A percentile compares a stretch with the other conserved stretches of the same genome.
Evolutionary conservation across 2,797 vertebrate species (phyloP).

Genomic region (Sebastes ruberrimus): DNA sequence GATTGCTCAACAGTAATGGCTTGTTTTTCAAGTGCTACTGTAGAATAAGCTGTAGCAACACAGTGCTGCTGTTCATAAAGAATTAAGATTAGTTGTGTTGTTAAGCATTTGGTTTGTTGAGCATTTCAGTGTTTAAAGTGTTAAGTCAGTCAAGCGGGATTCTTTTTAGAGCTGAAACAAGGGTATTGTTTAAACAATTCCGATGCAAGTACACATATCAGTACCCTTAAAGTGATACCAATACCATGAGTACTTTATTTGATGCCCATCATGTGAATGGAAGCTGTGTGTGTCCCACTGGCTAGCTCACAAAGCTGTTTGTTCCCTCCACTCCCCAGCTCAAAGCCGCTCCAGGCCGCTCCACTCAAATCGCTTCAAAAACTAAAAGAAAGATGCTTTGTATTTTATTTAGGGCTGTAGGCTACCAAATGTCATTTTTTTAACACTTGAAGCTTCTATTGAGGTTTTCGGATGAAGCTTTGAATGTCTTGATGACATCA

Average conservation of each 20-base stretch:
- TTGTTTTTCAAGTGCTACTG: conserved; percentile 52
- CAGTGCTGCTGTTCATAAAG: conserved; percentile 4
- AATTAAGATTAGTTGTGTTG: conserved; percentile 2
- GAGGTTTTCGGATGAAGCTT: neutral
- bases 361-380: no score
- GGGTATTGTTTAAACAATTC: no score
- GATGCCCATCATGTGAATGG: no score
- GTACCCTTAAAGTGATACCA: no score
- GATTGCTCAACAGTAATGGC: conserved; percentile 50
- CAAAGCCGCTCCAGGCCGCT: no score
- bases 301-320: no score
- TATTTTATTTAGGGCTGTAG: neutral
- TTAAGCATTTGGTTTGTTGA: conserved; percentile 16
- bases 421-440: neutral
- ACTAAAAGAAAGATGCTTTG: no score
- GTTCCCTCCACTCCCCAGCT: no score
- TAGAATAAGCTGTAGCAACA: conserved; percentile 17
- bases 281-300: no score
- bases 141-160: neutral
- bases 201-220: no score
- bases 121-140: conserved; percentile 6
- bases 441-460: neutral
- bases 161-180: neutral
- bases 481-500: neutral
- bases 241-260: no score